Evolutionary conservation across 23 tunicate genomes (phyloP).

Genomic region (Pegea sp.): DNA sequence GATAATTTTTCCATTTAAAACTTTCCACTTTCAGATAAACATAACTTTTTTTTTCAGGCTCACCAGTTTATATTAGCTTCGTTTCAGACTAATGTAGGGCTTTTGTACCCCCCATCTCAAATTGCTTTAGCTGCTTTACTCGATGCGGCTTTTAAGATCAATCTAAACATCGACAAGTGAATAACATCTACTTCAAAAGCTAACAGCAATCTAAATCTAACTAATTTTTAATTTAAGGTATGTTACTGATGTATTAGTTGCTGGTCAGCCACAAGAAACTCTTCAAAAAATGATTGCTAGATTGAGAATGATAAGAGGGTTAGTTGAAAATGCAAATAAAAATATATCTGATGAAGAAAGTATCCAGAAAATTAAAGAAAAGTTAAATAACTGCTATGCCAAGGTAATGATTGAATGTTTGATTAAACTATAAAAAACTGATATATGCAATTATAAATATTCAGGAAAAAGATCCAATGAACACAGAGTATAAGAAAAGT

Average conservation of each 20-base stretch:
- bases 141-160: conserved; percentile 42
- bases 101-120: conserved; percentile 59
- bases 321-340: conserved; percentile 14
- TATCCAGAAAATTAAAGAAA: conserved; percentile 6
- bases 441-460: too few relatives aligned
- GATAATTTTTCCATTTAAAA: background rate
- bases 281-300: conserved; percentile 32
- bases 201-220: background rate
- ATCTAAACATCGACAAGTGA: conserved; percentile 45
- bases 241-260: conserved; percentile 41
- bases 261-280: conserved; percentile 23
- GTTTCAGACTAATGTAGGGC: conserved; percentile 44
- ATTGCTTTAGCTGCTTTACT: conserved; percentile 81
- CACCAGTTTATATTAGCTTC: conserved; percentile 35
- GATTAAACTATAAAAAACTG: too few relatives aligned
- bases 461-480: too few relatives aligned
- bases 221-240: conserved; percentile 8
- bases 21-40: too few relatives aligned
- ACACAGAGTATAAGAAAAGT: too few relatives aligned
- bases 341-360: background rate
- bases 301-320: conserved; percentile 35
- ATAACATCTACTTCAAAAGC: background rate
- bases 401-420: too few relatives aligned
- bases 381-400: conserved; percentile 27
- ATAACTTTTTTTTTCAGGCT: conserved; percentile 12